Evolutionary conservation across 2,113 vertebrate genomes (phyloP), one percentile per base, ranked within the genome.

Genomic region (Todiramphus chloris): DNA sequence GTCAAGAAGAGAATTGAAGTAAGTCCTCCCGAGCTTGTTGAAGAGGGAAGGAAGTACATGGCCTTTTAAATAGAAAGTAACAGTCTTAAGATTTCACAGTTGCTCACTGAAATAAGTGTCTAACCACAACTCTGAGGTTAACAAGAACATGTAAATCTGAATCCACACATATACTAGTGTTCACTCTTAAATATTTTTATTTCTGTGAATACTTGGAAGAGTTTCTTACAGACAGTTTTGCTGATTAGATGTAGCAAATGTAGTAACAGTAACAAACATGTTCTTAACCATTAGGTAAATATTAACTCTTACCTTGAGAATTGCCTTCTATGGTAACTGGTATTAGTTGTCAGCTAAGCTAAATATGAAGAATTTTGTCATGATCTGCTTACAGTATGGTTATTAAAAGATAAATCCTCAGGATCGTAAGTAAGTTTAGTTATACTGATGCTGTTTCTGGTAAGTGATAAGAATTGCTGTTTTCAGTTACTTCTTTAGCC

Each of bases 1-100:
- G 98, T 98, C 97, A 25, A 98, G 98, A 83, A 97, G 98, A 63
- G 97, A 98, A 88, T 90, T 99, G 89, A 99, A 98, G 99, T 99
- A 97, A 98, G 98, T 97, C 44, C 80, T 67, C 4, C 2, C 55
- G 53, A 89, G 39, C 35, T 87, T 69, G 23, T 70, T 58, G 39
- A 67, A 83, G 60, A 78, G 30, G 6, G 28, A 70, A 31, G 74
- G 48, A 90, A 66, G 23, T 68, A 35, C 13, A 1, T 0, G 9
- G 19, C 28, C 7, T 48, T 87, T 9, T 8, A 63, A 90, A 78
- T 10, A 76, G 46, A 44, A 66, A 83, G 27, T 35, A 51, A 35
- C 9, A n/a, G 13, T 59, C 12, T 80, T 31, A 23, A 0, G 1
- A 5, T 64, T 69, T 80, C 31, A n/a, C 8, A 18, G 58, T 35